Base-by-base conservation (phyloP, 2,797 vertebrate species). In the Phaenicophaeus curvirostris region DNA sequence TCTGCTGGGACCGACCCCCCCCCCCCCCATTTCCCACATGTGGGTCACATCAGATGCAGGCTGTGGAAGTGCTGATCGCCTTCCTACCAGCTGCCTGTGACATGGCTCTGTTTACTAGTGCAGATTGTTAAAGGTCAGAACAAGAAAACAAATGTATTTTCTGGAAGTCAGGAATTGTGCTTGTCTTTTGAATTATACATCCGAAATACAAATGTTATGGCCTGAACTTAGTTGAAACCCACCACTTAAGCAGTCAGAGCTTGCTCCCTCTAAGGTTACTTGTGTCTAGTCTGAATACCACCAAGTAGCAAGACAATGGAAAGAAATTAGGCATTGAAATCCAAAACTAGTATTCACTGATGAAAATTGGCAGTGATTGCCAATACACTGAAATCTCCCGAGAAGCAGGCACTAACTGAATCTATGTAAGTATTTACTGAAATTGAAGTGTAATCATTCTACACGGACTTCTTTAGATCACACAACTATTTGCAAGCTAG, bases 51-150 rank as follows among this genome's bases (percentile, higher is more conserved):
- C 50, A 82, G 69, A 80, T 30, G 18, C 61, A 53, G 57, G 25
- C 66, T 83, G 61, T 1, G 7, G 44, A 86, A 84, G 59, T 78
- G 57, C 28, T 0, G 5, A 33, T n/a, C 0, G 8, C 13, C 30
- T 73, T 67, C 33, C 33, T 5, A 44, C 28, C 74, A 80, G 50
- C 77, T 84, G 58, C 62, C 54, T 67, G 28, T 0, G 4, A 33
- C 20, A 31, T 30, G 53, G 68, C 41, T 92, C 46, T 78, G 19
- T 23, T 86, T 62, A 42, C 42, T 84, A 27, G 5, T 72, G 17
- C 78, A 89, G 67, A 69, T 25, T 81, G 77, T 54, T 88, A 78
- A 84, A 86, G 62, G 66, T 76, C 84, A 82, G 31, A 78, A 85
- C 8, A 44, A 8, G 8, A 21, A 12, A 72, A 66, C 42, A 37